These are phyloP conservation scores for Megaleporinus macrocephalus DNA, from an alignment of 2,113 vertebrate genomes.

Conservation along the genomic window DNA sequence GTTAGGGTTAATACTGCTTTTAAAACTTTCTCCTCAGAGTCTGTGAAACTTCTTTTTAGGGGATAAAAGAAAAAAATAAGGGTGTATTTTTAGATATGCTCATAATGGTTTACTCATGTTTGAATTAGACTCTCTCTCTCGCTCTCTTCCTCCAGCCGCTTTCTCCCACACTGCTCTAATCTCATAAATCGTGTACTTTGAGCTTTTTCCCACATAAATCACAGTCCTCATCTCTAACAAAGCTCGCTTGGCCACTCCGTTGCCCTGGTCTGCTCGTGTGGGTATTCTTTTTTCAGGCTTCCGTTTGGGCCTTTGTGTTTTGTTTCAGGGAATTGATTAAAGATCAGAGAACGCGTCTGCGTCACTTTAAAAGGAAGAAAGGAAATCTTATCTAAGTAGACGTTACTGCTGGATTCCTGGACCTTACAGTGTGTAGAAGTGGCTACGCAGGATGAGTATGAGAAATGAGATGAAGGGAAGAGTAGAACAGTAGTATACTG, in stretches of 20 bases:
- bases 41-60: background rate
- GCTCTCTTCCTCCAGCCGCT: no score
- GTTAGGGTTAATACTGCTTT: no score
- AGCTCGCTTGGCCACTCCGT: background rate
- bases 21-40: no score
- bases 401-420: background rate
- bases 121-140: background rate
- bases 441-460: background rate
- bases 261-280: background rate
- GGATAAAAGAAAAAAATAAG: background rate
- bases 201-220: background rate
- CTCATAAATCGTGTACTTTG: background rate
- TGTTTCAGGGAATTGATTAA: background rate
- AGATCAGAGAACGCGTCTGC: background rate
- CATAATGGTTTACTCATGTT: background rate
- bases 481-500: no score
- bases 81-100: conserved; percentile 1
- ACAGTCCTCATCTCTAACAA: background rate
- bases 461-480: background rate
- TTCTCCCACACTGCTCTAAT: background rate
- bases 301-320: background rate
- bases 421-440: background rate
- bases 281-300: background rate
- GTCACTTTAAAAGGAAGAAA: background rate
- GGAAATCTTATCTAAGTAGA: background rate